Evolutionary conservation across 2,113 vertebrate genomes (phyloP), one percentile per base, ranked within the genome.

Genomic region (Triplophysa rosa): DNA sequence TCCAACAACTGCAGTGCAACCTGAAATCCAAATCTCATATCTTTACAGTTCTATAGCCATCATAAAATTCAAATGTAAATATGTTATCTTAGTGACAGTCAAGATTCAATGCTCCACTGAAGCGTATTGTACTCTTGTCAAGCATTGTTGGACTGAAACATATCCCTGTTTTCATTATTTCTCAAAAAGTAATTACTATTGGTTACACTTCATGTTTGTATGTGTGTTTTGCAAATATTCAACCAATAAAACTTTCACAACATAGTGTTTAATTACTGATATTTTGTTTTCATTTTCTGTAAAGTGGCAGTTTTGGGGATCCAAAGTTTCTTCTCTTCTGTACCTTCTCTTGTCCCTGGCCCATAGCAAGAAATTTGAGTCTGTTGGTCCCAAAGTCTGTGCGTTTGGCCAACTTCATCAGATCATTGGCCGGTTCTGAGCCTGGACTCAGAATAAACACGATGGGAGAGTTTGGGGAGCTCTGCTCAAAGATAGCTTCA

Each of bases 291-390:
- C 26, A 29, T 33, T 33, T 33, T 33, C 4, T 33, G 29, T 33
- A 33, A 33, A 37, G 33, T 69, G 14, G 33, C 33, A 37, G 33
- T 37, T 37, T 37, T n/a, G 58, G 19, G 14, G 52, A 19, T 54
- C 42, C 21, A 26, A 21, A 26, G 24, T 29, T 24, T 11, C 1
- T 16, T 29, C 3, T 14, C 8, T 6, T 29, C 42, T 26, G 61
- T 92, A 97, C 98, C 94, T 94, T 95, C 67, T 99, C 97, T 74
- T 99, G 98, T 17, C 98, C 96, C 88, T 99, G 97, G 24, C 98
- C 98, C 98, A 99, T 98, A 21, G 97, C 97, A 0, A 99, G 95
- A 85, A 96, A 94, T 79, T 95, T 96, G 80, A 98, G 94, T 74
- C 94, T 94, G 78, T 87, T 95, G 23, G 92, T 93, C 75, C 92